A percentile compares a stretch with the other conserved stretches of the same genome.
Evolutionary conservation across 2,113 vertebrate species (phyloP).

Genomic region (Urocynchramus pylzowi): DNA sequence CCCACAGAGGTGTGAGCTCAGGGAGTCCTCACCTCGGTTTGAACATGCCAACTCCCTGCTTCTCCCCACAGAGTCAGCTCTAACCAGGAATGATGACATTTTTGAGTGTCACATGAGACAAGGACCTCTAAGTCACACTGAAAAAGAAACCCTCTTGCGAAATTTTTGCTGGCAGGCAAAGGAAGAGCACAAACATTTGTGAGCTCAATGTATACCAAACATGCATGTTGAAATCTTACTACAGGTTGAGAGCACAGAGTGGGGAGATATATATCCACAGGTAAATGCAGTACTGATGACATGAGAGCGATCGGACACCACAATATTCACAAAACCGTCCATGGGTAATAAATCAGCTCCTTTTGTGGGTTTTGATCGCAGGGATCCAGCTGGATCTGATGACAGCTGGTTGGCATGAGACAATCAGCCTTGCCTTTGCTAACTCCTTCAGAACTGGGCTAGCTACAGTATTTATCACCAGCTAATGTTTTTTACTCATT

Average conservation of each 20-base stretch:
- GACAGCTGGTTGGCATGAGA: not conserved
- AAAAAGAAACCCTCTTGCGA: not conserved
- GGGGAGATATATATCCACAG: not conserved
- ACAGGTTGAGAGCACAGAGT: not conserved
- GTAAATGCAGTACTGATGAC: not conserved
- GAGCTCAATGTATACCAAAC: not conserved
- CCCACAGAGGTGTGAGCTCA: not conserved
- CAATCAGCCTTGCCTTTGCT: not conserved
- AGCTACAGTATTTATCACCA: not conserved
- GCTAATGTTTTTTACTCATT: not conserved
- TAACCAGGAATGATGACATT: not conserved
- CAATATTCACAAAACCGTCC: not conserved
- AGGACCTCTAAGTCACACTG: not conserved
- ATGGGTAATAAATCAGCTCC: not conserved
- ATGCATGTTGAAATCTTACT: not conserved
- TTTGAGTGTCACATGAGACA: conserved; percentile 19
- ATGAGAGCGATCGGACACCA: not conserved
- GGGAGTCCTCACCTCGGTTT: not conserved
- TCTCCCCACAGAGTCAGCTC: not conserved
- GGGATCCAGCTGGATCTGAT: not conserved
- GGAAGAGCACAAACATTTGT: not conserved
- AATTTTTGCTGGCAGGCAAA: not conserved
- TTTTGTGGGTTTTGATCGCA: not conserved
- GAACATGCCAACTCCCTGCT: not conserved
- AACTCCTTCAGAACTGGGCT: not conserved